Evolutionary conservation across 2,797 vertebrate genomes (phyloP).

Genomic region (Synaphobranchus kaupii): DNA sequence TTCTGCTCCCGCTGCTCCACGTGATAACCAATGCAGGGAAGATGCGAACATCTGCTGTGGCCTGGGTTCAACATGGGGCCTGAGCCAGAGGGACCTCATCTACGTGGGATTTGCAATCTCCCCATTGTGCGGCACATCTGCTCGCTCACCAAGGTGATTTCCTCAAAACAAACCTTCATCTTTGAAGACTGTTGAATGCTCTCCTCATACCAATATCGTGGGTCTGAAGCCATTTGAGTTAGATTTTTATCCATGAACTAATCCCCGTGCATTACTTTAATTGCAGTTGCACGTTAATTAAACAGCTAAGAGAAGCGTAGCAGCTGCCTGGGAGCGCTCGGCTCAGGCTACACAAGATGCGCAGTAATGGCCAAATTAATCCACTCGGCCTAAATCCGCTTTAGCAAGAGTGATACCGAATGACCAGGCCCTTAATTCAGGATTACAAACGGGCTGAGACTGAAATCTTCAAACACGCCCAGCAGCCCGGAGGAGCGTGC

Average conservation of each 20-base stretch:
- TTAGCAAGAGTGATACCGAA: neutral
- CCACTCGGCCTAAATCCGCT: neutral
- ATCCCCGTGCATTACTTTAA: constrained; percentile 5
- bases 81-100: neutral
- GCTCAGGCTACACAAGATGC: neutral
- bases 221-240: neutral
- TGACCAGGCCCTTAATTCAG: too few relatives aligned
- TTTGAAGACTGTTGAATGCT: neutral
- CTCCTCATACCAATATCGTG: neutral
- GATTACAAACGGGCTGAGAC: neutral
- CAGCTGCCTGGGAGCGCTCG: constrained; percentile 12
- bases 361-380: neutral
- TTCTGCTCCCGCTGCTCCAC: constrained; percentile 25
- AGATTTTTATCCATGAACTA: neutral
- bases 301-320: neutral
- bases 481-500: neutral
- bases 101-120: neutral
- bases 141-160: neutral
- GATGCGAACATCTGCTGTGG: constrained; percentile 44
- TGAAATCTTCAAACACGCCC: neutral
- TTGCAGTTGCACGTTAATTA: constrained; percentile 20
- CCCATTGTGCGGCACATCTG: neutral
- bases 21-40: constrained; percentile 34
- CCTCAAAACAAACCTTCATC: neutral
- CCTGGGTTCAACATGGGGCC: constrained; percentile 19